Conservation (phyloP, 2,888 invertebrate genomes). For the Drosophila helvetica region DNA sequence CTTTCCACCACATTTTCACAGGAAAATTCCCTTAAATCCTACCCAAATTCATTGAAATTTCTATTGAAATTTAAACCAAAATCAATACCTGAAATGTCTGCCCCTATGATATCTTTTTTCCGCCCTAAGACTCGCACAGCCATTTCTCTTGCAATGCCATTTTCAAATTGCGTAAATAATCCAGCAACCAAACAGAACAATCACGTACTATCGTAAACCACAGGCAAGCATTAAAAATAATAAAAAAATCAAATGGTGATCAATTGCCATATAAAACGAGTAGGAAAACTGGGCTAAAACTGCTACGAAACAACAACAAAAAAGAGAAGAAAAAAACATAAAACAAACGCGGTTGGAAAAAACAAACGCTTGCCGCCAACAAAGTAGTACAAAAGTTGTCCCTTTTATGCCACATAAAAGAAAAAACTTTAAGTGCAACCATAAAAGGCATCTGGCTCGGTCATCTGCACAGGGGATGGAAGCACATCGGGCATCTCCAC, state of each 20-base stretch:
- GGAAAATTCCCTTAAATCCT: not conserved
- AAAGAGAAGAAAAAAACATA: constrained; percentile 2
- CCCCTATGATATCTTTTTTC: not conserved
- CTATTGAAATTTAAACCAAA: not conserved
- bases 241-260: constrained; percentile 45
- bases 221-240: constrained; percentile 40
- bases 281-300: constrained; percentile 12
- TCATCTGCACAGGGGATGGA: constrained; percentile 1
- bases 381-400: constrained; percentile 32
- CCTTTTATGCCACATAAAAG: constrained; percentile 43
- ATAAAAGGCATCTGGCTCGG: constrained; percentile 24
- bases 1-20: no score
- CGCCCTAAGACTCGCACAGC: no score
- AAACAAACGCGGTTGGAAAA: not conserved
- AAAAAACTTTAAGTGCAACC: constrained; percentile 36
- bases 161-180: constrained; percentile 10
- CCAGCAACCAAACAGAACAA: constrained; percentile 4
- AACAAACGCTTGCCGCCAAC: constrained; percentile 35
- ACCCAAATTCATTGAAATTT: not conserved
- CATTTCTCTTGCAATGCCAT: not conserved
- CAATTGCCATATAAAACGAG: constrained; percentile 34
- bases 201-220: constrained; percentile 36
- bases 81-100: not conserved
- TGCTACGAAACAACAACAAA: constrained; percentile 23
- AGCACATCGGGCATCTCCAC: no score